Conservation (phyloP, 2,888 invertebrate genomes). For the Ochropleura leucogaster region DNA sequence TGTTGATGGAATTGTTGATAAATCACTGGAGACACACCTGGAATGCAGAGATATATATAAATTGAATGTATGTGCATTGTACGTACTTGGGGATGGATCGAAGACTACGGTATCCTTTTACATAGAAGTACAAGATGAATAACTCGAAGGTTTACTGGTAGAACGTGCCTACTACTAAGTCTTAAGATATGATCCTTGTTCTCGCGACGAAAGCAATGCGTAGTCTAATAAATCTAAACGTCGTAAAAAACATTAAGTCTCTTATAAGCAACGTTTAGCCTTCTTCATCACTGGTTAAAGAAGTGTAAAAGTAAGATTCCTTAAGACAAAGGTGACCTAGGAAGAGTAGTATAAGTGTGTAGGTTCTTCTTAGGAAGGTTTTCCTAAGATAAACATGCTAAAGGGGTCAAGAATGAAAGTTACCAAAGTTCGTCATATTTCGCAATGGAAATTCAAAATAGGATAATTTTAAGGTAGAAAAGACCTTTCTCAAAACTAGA, state of each 20-base stretch:
- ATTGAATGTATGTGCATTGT: neutral
- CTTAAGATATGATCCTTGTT: neutral
- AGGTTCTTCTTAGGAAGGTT: neutral
- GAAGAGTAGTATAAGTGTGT: neutral
- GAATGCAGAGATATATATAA: conserved; percentile 33
- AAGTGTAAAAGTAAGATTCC: neutral
- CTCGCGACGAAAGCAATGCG: neutral
- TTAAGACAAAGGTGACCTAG: neutral
- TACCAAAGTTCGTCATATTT: neutral
- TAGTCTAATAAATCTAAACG: neutral
- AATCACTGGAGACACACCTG: conserved; percentile 14
- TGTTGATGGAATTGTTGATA: conserved; percentile 52
- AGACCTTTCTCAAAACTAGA: neutral
- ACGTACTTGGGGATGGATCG: neutral
- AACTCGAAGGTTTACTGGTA: neutral
- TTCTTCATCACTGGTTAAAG: neutral
- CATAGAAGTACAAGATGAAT: neutral
- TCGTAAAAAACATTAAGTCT: neutral
- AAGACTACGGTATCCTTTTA: neutral
- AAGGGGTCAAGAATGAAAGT: neutral
- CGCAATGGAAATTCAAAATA: neutral
- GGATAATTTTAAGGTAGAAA: too few species aligned
- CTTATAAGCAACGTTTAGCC: neutral
- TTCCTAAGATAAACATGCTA: neutral
- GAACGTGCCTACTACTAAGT: neutral